These are phyloP conservation scores for Orthonyx spaldingii DNA, from an alignment of 2,113 vertebrate genomes.

Conservation along the genomic window DNA sequence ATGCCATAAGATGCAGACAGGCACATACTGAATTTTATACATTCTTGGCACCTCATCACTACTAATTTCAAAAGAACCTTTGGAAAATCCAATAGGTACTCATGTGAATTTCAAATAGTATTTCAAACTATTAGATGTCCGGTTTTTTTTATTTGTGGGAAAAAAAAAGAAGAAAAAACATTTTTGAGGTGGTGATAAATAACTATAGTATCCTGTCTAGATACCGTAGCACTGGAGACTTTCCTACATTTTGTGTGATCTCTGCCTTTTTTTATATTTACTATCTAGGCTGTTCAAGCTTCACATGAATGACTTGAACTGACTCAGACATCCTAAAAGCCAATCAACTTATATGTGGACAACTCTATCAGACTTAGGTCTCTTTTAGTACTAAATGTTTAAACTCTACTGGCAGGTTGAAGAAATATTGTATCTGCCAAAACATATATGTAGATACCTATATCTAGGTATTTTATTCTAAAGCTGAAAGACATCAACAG, in stretches of 20 bases:
- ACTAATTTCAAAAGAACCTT: background rate
- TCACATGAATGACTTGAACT: background rate
- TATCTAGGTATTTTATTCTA: background rate
- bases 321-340: background rate
- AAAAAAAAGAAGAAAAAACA: background rate
- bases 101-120: background rate
- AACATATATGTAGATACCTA: background rate
- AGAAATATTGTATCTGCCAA: background rate
- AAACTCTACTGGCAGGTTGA: background rate
- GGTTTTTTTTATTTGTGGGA: background rate
- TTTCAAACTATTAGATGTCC: background rate
- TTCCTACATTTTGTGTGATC: background rate
- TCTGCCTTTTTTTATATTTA: background rate
- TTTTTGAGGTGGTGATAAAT: background rate
- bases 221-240: background rate
- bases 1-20: background rate
- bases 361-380: background rate
- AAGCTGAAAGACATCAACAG: background rate
- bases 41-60: background rate
- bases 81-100: background rate
- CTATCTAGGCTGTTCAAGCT: background rate
- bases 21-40: background rate
- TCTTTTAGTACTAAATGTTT: background rate
- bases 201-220: background rate
- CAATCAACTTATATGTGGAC: background rate